Base-by-base conservation (phyloP, 2,113 vertebrate species). In the Engystomops pustulosus region DNA sequence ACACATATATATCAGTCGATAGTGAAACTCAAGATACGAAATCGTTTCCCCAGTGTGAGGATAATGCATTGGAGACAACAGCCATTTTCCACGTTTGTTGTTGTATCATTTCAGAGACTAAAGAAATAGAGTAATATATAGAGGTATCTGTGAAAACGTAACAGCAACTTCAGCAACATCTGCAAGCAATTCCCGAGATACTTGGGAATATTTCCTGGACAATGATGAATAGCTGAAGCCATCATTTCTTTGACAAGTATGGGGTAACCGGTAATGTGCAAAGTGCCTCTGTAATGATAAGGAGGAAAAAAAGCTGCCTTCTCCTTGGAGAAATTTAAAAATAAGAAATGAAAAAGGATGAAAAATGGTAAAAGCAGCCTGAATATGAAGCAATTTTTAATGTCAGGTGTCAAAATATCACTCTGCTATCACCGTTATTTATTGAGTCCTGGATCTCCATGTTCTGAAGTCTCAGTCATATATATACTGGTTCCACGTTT, bases 111-210 rank as follows among this genome's bases (percentile, higher is more conserved):
- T 62, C 44, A 51, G 38, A 51, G 62, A 80, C 34, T 70, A 45
- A 3, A 27, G 32, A 45, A 79, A 79, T 17, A 65, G 47, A 38
- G 32, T 34, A 47, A 80, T n/a, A n/a, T n/a, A n/a, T n/a, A n/a
- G 20, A 30, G 62, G 69, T 80, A 80, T 51, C 51, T 51, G 32
- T 69, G 58, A 60, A 79, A 25, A n/a, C 65, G 38, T 51, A 53
- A 81, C 65, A 69, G 79, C 79, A 81, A 70, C 79, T 53, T 81
- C 79, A 81, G 79, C 79, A 81, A 81, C 79, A 70, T 81, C 41
- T 81, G 60, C 45, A 81, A 51, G 79, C 51, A 69, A 81, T 69
- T 36, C 79, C 79, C 65, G 4, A 23, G 79, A 70, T 53, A 81
- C 44, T 44, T 36, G 20, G 25, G 44, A 81, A 53, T 81, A 53